phyloP scores from a whole-genome alignment of 2,797 vertebrate genomes.

The Sebastolobus alascanus region DNA sequence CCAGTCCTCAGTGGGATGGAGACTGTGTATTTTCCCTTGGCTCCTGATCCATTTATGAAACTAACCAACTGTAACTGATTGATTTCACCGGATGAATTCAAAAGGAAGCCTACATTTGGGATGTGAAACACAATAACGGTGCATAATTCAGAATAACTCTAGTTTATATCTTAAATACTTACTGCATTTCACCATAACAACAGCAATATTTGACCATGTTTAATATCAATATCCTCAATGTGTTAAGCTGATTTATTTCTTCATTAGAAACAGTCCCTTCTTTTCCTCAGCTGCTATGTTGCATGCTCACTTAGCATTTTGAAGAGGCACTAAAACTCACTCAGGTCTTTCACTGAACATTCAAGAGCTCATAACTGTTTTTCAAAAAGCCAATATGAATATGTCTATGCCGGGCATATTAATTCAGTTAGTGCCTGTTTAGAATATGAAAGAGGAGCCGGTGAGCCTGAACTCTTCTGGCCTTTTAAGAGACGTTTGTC shows the following conservation, averaged over 20 bases:
- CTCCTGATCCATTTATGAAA: slow-evolving; percentile 52
- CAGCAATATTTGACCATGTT: neutral
- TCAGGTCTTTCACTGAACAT: slow-evolving; percentile 10
- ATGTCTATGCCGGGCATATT: slow-evolving; percentile 7
- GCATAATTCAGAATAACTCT: neutral
- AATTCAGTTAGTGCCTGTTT: slow-evolving; percentile 38
- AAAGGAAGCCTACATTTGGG: slow-evolving; percentile 5
- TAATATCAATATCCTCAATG: neutral
- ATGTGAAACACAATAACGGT: slow-evolving; percentile 3
- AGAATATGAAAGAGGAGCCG: slow-evolving; percentile 46
- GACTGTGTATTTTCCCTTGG: slow-evolving; percentile 23
- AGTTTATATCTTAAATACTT: too few species aligned
- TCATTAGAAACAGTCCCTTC: neutral
- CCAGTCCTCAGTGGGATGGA: slow-evolving; percentile 27
- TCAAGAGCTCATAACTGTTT: slow-evolving; percentile 13
- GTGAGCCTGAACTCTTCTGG: slow-evolving; percentile 33
- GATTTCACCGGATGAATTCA: slow-evolving; percentile 31
- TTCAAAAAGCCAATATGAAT: slow-evolving; percentile 22
- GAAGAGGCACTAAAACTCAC: slow-evolving; percentile 8
- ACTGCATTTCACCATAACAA: neutral
- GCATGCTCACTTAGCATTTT: slow-evolving; percentile 21
- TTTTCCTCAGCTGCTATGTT: neutral
- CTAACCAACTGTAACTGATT: slow-evolving; percentile 40
- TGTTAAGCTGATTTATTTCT: neutral
- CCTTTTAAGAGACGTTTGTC: slow-evolving; percentile 44